Base-by-base conservation (phyloP, 1,140 invertebrate genomes). In the Papilio dardanus region DNA sequence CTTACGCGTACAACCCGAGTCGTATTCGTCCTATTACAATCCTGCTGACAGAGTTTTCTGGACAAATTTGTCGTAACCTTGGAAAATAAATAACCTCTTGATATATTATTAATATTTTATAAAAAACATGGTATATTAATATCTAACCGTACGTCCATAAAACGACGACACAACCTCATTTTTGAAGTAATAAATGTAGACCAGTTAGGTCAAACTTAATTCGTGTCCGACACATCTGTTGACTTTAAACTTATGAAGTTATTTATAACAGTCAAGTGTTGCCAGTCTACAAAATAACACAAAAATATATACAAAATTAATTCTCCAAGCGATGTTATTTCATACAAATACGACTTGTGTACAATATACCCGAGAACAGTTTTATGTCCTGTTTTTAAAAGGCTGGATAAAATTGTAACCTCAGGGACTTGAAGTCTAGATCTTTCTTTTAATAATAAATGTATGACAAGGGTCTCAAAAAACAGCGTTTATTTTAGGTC, bases 401-500 rank as follows among this genome's bases (percentile, higher is more conserved):
- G 50, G 4, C 21, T 58, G 54, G 24, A 62, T 62, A 62, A 62
- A 62, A 54, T 54, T 5, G 3, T n/a, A 8, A 28, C 54, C 24
- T 62, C 54, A 62, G 54, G 24, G 21, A 58, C 21, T 58, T 58
- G 24, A 28, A 28, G 54, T 30, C 54, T 62, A 62, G 54, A 62
- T 28, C 24, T 21, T 30, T 28, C 24, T 58, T 58, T 62, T 62
- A 62, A 62, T 62, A 62, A 62, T 62, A 62, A 62, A 62, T 30
- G 54, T 62, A 14, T 62, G 24, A 16, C 24, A 3, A 62, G 19
- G 54, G 10, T 62, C 54, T 1, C 16, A 3, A 10, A 28, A 16
- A 58, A 58, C 54, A 58, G 54, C 54, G 8, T 4, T 62, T 62
- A 30, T 62, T 62, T 54, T 62, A 21, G 12, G 2, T 62, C 28